A percentile compares a stretch with the other conserved stretches of the same genome.
phyloP scores from a whole-genome alignment of 1,140 invertebrate species.

The Sinonovacula constricta region DNA sequence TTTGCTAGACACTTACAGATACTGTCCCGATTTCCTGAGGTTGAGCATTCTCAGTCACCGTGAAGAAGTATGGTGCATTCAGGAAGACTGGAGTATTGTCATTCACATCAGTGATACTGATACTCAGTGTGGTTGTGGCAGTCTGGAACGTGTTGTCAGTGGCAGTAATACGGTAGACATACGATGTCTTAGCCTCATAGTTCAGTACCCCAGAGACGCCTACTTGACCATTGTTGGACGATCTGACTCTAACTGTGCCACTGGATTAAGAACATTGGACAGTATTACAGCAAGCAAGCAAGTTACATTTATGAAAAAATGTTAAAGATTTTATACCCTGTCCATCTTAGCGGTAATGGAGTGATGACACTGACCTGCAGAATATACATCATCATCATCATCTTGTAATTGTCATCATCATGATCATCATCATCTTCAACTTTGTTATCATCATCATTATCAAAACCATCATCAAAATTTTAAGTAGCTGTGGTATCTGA shows the following conservation, averaged over 20 bases:
- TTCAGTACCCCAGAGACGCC: conserved; percentile 13
- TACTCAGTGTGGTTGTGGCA: conserved; percentile 61
- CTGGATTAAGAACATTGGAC: too few relatives aligned
- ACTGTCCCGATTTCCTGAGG: conserved; percentile 55
- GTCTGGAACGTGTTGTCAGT: conserved; percentile 43
- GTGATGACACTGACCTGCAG: too few relatives aligned
- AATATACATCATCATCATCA: too few relatives aligned
- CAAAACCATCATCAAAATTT: too few relatives aligned
- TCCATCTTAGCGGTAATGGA: too few relatives aligned
- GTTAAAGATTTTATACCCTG: too few relatives aligned
- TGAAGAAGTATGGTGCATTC: conserved; percentile 43
- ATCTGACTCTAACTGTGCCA: conserved; percentile 16
- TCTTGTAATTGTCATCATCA: too few relatives aligned
- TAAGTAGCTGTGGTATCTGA: too few relatives aligned
- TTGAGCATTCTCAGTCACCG: conserved; percentile 51
- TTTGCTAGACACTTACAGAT: conserved; percentile 59
- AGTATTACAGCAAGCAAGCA: too few relatives aligned
- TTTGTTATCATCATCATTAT: too few relatives aligned
- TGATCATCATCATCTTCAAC: too few relatives aligned
- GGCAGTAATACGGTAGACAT: conserved; percentile 28
- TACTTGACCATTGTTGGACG: background rate
- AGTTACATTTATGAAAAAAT: too few relatives aligned
- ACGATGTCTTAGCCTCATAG: conserved; percentile 2
- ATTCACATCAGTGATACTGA: conserved; percentile 65
- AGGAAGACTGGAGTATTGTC: conserved; percentile 64